phyloP scores from a whole-genome alignment of 2,113 vertebrate species.

The Crotalus horridus region DNA sequence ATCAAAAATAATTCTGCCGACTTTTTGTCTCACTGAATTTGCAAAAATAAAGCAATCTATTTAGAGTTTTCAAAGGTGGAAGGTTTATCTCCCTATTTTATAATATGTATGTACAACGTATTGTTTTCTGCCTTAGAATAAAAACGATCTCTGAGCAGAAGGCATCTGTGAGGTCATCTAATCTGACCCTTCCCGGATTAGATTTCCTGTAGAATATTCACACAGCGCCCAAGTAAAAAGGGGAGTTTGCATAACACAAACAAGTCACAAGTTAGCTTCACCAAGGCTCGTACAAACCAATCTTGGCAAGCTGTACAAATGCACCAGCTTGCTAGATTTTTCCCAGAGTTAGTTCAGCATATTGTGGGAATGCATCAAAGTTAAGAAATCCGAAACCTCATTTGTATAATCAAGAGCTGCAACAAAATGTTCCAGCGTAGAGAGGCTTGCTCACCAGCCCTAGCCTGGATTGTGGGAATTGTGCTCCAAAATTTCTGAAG shows the following conservation, averaged over 20 bases:
- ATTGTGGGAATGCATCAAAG: neutral
- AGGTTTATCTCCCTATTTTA: neutral
- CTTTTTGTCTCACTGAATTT: neutral
- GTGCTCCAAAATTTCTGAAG: neutral
- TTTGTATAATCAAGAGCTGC: neutral
- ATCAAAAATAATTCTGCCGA: neutral
- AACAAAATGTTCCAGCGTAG: neutral
- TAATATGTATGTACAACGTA: neutral
- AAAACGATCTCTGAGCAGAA: neutral
- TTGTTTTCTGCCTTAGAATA: neutral
- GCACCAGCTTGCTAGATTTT: neutral
- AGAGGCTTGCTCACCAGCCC: neutral
- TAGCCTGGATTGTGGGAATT: neutral
- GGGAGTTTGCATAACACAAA: neutral
- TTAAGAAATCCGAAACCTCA: neutral
- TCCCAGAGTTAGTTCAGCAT: neutral
- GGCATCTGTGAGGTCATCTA: neutral
- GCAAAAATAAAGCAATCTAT: constrained; percentile 10
- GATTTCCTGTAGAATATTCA: neutral
- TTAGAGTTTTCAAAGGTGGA: neutral
- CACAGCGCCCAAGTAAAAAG: neutral
- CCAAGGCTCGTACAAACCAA: neutral
- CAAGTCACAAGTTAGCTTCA: neutral
- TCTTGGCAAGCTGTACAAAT: neutral
- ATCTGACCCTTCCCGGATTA: neutral